Evolutionary conservation across 2,888 invertebrate genomes (phyloP).

Genomic region (Platerodrilus igneus): DNA sequence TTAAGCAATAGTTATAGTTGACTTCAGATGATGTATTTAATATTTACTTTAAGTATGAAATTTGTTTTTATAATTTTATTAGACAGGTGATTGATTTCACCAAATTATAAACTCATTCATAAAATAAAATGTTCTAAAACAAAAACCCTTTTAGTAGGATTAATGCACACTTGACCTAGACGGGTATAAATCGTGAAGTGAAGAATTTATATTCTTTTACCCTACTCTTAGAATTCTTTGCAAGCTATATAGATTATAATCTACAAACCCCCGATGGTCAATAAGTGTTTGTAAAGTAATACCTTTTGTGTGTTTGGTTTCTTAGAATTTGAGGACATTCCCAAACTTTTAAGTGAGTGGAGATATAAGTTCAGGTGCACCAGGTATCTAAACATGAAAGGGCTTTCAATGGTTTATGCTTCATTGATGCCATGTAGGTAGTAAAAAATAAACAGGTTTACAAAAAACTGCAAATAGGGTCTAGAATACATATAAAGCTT

Average conservation of each 20-base stretch:
- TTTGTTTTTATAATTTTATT: no score
- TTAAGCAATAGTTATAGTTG: no score
- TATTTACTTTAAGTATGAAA: no score
- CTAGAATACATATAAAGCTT: no score
- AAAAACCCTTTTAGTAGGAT: conserved; percentile 8
- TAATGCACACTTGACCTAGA: conserved; percentile 11
- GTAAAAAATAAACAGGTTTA: no score
- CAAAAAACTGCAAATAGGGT: no score
- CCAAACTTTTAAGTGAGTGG: conserved; percentile 15
- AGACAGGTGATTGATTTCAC: no score
- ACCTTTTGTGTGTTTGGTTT: conserved; percentile 19
- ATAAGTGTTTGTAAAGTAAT: conserved; percentile 21
- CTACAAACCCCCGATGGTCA: conserved; percentile 10
- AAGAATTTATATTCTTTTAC: conserved; percentile 3
- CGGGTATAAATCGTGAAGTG: conserved; percentile 10
- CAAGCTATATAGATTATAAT: conserved; percentile 14
- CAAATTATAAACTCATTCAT: no score
- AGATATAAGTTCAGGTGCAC: conserved; percentile 20
- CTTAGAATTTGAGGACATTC: conserved; percentile 18
- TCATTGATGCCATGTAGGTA: no score
- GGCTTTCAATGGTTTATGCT: no score
- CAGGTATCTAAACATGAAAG: conserved; percentile 17
- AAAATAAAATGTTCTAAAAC: no score
- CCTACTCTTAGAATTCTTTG: conserved; percentile 8
- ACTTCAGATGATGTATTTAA: no score